Base-by-base conservation (phyloP, 2,888 invertebrate genomes). In the Clanis bilineata region DNA sequence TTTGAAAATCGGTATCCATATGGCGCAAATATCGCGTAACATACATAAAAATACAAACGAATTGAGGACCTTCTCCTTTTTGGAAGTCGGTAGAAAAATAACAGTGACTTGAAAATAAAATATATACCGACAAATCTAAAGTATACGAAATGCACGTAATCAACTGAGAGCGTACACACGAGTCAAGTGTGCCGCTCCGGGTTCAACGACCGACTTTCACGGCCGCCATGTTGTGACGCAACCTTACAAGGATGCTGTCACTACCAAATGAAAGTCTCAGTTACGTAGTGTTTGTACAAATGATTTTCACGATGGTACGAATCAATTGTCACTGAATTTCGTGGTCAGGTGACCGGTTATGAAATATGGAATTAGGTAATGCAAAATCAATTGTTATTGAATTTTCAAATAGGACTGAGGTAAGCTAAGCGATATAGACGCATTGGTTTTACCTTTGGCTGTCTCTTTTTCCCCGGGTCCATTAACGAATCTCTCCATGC, bases 131-230 rank as follows among this genome's bases (percentile, higher is more conserved):
- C 25, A 18, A 44, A 25, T 28, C n/a, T 18, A 43, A 23, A 28
- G 1, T 22, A 21, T 22, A 22, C 28, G 25, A 56, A 22, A 44
- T 44, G 45, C 45, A 45, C 47, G 47, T 47, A 51, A 32, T 51
- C 51, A 18, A 23, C 56, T 22, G 56, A 39, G 36, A 22, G 21
- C 57, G 22, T 12, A 41, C 32, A 32, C 44, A 15, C 23, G 47
- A 56, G 45, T 28, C 45, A 60, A 36, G 70, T 69, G 54, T 66
- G 67, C 43, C 65, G 60, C 56, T 71, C 73, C 73, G 78, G 75
- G 82, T 77, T 80, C 76, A 66, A 67, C 57, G 74, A 21, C 74
- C 79, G 74, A 80, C 80, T 82, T 80, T 82, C 82, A 66, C 77
- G 64, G 64, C 66, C 65, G 70, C 72, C 71, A 70, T 73, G 57